phyloP scores from a whole-genome alignment of 2,113 vertebrate genomes.

The Caracal caracal region DNA sequence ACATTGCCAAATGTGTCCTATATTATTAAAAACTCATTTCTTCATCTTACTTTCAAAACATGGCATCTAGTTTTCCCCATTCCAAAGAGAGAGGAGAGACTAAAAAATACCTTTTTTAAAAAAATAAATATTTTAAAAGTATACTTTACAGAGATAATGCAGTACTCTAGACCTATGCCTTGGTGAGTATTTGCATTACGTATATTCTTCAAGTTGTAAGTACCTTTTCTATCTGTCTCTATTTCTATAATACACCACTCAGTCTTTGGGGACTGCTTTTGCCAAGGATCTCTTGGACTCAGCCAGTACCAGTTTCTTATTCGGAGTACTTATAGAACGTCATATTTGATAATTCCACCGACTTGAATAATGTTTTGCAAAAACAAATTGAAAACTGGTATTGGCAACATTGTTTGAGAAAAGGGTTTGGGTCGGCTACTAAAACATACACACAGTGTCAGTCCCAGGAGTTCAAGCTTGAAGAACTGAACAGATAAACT shows the following conservation, averaged over 20 bases:
- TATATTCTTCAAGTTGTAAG: constrained; percentile 9
- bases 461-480: constrained; percentile 24
- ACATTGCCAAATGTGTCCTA: neutral
- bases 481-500: constrained; percentile 73
- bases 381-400: constrained; percentile 26
- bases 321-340: neutral
- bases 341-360: constrained; percentile 15
- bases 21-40: constrained; percentile 39
- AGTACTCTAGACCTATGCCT: constrained; percentile 18
- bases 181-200: neutral
- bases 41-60: constrained; percentile 45
- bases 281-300: neutral
- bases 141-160: constrained; percentile 52
- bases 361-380: constrained; percentile 31
- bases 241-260: neutral
- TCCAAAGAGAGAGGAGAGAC: constrained; percentile 12
- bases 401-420: neutral
- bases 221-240: neutral
- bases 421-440: neutral
- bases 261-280: neutral
- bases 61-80: neutral
- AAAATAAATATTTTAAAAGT: constrained; percentile 70
- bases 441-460: neutral
- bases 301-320: neutral
- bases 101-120: constrained; percentile 33